Conservation (phyloP, 2,888 invertebrate genomes). For the Odontothrips loti region DNA sequence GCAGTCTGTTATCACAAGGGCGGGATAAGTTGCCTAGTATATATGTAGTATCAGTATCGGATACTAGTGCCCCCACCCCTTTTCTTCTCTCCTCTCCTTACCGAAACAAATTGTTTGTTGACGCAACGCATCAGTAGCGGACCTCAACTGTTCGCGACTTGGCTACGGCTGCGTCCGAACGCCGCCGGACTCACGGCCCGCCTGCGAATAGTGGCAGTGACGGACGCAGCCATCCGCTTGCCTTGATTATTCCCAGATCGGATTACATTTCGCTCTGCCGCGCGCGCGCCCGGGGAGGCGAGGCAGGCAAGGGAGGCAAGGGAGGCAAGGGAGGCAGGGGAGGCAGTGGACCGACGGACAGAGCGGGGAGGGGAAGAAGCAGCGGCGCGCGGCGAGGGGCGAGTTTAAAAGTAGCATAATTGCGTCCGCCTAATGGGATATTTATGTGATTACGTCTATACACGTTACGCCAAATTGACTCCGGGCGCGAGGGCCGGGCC, state of each 20-base stretch:
- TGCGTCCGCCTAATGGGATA: slow-evolving; percentile 11
- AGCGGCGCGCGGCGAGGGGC: not conserved
- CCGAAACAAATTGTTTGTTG: slow-evolving; percentile 3
- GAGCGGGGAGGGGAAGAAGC: not conserved
- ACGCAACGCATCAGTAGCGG: not conserved
- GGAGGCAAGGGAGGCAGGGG: not conserved
- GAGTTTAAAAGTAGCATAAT: slow-evolving; percentile 23
- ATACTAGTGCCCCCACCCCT: too few relatives aligned
- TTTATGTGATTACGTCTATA: slow-evolving; percentile 25
- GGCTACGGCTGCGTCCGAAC: not conserved
- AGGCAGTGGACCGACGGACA: not conserved
- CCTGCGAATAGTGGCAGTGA: too few relatives aligned
- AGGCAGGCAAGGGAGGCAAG: not conserved
- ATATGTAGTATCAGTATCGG: too few relatives aligned
- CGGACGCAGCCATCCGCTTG: not conserved
- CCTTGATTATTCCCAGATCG: slow-evolving; percentile 18
- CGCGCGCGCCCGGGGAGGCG: not conserved
- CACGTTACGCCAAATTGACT: slow-evolving; percentile 22
- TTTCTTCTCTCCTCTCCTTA: not conserved
- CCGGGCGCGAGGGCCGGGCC: not conserved
- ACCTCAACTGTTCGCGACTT: not conserved
- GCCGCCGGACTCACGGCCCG: too few relatives aligned
- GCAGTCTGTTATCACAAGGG: too few relatives aligned
- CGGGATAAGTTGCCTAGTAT: too few relatives aligned
- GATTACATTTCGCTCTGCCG: not conserved